A percentile compares a stretch with the other conserved stretches of the same genome.
Evolutionary conservation across 53 echinoderm and acorn worm species (phyloP).

Genomic region (Apostichopus leukothele): DNA sequence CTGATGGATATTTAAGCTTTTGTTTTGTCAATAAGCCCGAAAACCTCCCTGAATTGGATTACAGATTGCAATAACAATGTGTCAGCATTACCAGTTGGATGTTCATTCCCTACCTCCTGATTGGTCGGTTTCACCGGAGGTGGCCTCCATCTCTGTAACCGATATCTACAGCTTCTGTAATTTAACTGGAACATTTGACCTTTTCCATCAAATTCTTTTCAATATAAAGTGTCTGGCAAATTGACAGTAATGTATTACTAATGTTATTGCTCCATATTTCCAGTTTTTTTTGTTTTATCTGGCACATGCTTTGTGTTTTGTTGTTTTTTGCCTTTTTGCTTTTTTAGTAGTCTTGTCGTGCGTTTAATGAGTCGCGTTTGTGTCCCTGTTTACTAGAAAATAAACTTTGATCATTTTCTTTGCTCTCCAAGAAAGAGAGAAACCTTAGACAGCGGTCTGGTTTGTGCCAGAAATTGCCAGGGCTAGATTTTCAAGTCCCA

Average conservation of each 20-base stretch:
- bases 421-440: too few relatives aligned
- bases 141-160: background rate
- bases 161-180: background rate
- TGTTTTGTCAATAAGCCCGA: background rate
- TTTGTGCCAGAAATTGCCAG: too few relatives aligned
- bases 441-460: too few relatives aligned
- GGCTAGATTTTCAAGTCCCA: too few relatives aligned
- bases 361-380: too few relatives aligned
- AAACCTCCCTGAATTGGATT: background rate
- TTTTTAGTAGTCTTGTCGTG: too few relatives aligned
- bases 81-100: background rate
- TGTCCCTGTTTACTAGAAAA: too few relatives aligned
- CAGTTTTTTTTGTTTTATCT: too few relatives aligned
- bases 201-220: background rate
- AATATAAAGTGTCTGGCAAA: background rate
- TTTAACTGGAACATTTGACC: background rate
- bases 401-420: too few relatives aligned
- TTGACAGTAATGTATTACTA: background rate
- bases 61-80: background rate
- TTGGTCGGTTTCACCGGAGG: background rate
- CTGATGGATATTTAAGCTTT: background rate
- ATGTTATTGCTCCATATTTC: too few relatives aligned
- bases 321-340: too few relatives aligned
- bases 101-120: background rate
- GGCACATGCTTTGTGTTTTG: too few relatives aligned